Base-by-base conservation (phyloP, 2,888 invertebrate genomes). In the Aplocera efformata region DNA sequence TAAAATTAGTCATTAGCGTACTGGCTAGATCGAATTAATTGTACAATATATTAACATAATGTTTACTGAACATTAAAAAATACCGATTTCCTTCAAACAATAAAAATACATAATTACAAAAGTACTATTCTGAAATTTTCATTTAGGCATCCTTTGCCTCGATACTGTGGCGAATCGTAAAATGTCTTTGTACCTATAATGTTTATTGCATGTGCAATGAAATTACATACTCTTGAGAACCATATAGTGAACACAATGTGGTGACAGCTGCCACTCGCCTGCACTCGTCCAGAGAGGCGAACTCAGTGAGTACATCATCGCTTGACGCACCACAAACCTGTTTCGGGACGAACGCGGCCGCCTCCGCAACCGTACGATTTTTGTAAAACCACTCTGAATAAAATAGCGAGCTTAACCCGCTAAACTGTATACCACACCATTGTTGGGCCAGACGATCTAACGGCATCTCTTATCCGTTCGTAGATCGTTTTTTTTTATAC, bases 361-460 rank as follows among this genome's bases (percentile, higher is more conserved):
- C 65, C 66, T 62, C 72, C 69, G 72, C 70, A n/a, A 17, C 30
- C 26, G 35, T 41, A 45, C 40, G 61, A 74, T 74, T 76, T 53
- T 73, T 69, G 68, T 76, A 70, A 66, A 67, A 68, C 63, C 64
- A 42, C 51, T 49, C 27, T 37, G 46, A 35, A 48, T 51, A 48
- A 50, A 50, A 67, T 70, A 69, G 64, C 65, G 66, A 60, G 68
- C 68, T 63, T 72, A 78, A 69, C 70, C 72, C 71, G 72, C 79
- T 79, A 73, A 78, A 71, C 71, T 64, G 67, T 71, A 58, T 52
- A 56, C 56, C 64, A 60, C 60, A 55, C 63, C 59, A 81, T 80
- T 79, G 78, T 82, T 71, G 67, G 67, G 69, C 71, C 79, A 81
- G 82, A 79, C 84, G 59, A 69, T 59, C 67, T 85, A 85, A 86